Base-by-base conservation (phyloP, 2,797 vertebrate species). In the Glyptemys insculpta region DNA sequence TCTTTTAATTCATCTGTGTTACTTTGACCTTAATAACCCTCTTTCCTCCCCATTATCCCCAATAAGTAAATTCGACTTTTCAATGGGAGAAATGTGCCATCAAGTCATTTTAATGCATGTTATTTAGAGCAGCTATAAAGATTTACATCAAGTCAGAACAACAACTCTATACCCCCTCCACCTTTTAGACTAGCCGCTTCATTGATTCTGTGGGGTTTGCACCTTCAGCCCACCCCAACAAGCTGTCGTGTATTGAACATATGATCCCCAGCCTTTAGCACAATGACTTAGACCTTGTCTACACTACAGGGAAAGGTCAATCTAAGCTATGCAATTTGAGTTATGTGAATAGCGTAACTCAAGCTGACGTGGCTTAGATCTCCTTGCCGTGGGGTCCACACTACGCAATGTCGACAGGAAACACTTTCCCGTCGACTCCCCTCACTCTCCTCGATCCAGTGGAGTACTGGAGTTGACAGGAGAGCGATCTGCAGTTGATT, bases 1-100 rank as follows among this genome's bases (percentile, higher is more conserved):
- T 57, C 85, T 76, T 96, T 95, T 94, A 94, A 88, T 96, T 97
- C 78, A 23, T 95, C 14, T 76, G 74, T 82, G 34, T 82, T 91
- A 79, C 53, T 97, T 91, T 96, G 88, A 89, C 76, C 83, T 95
- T 97, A 96, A 88, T 72, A 91, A 80, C 16, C 5, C 8, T 41
- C 2, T 25, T 16, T 96, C 94, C 27, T 92, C 68, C 79, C 56
- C 12, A 7, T 92, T 5, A 0, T 85, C 85, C 72, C 12, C 31
- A 41, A n/a, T 62, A 83, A 91, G 81, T 79, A 54, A 62, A 88
- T 94, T 86, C 15, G 4, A 7, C 16, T 87, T 86, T 80, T 37
- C 54, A 85, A 18, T 56, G 85, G 53, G 34, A 87, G n/a, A 65
- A 72, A 27, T 76, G 11, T 27, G 16, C 52, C 54, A 62, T 86